Evolutionary conservation across 2,888 invertebrate genomes (phyloP).

Genomic region (Hybos culiciformis): DNA sequence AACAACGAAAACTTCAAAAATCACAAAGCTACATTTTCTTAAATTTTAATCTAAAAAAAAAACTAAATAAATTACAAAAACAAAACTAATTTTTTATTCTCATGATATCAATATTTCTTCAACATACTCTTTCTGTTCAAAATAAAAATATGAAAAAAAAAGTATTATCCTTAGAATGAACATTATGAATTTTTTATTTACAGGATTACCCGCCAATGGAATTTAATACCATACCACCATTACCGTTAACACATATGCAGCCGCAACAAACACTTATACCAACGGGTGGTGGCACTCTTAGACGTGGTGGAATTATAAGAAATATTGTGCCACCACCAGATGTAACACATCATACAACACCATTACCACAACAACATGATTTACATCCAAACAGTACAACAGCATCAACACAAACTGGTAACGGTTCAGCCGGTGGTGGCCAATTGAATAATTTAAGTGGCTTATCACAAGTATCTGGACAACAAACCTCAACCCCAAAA

Average conservation of each 20-base stretch:
- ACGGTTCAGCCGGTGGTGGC: constrained; percentile 26
- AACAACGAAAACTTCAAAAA: background rate
- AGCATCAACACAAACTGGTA: constrained; percentile 29
- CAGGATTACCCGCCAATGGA: constrained; percentile 35
- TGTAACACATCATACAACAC: constrained; percentile 33
- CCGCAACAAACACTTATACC: constrained; percentile 16
- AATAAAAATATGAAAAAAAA: background rate
- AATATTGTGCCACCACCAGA: constrained; percentile 33
- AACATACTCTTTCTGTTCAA: background rate
- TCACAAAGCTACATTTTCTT: background rate
- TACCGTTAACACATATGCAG: constrained; percentile 26
- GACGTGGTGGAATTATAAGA: constrained; percentile 30
- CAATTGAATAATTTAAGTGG: constrained; percentile 18
- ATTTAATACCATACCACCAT: constrained; percentile 27
- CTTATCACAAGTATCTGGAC: constrained; percentile 18
- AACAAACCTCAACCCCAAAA: constrained; percentile 30
- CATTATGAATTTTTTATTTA: constrained; percentile 10
- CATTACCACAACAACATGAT: constrained; percentile 28
- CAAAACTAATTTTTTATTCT: background rate
- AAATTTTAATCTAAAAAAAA: background rate
- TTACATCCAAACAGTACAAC: constrained; percentile 29
- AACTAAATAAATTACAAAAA: background rate
- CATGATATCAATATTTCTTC: background rate
- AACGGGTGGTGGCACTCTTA: constrained; percentile 24
- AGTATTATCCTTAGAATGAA: background rate